Evolutionary conservation across 2,113 vertebrate genomes (phyloP), one percentile per base, ranked within the genome.

Genomic region (Alethe diademata): DNA sequence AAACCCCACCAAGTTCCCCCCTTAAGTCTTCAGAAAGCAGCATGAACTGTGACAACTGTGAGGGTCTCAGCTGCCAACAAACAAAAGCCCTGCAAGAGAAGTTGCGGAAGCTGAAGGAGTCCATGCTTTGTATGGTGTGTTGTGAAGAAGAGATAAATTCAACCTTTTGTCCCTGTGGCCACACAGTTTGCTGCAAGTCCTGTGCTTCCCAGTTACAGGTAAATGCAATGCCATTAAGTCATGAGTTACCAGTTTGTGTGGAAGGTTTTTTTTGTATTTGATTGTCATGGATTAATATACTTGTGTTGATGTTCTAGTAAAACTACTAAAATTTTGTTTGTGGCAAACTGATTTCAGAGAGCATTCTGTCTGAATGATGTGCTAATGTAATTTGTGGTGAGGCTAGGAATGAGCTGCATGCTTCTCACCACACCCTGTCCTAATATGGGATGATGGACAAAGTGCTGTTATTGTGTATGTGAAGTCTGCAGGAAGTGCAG

Each of bases 151-250:
- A 99, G 98, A 99, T 99, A 50, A 98, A 99, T 73, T 99, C 99
- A 0, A 98, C 99, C 11, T 99, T 99, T 96, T 99, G 99, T 90
- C 99, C 99, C 65, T 99, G 99, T 10, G 99, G 99, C 45, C 99
- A 99, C 96, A 99, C 99, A 31, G 99, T 99, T 83, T 99, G 99
- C 97, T 99, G 99, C 71, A 98, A 99, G 97, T 95, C 97, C 92
- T 99, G 99, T 6, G 99, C 99, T 9, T 82, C 95, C 81, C 99
- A 99, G 72, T 98, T 99, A 45, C 98, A 99, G 99, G 99, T 99
- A 97, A 98, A 26, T 82, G 90, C 36, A 36, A 1, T 71, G n/a
- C 14, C 14, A 3, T 61, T 71, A 31, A n/a, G 9, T 25, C 48
- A 6, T 0, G 5, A 69, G 4, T n/a, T 80, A 48, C 6, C 50